A percentile compares a stretch with the other conserved stretches of the same genome.
Evolutionary conservation across 2,888 invertebrate genomes (phyloP).

Genomic region (Parnassius smintheus): DNA sequence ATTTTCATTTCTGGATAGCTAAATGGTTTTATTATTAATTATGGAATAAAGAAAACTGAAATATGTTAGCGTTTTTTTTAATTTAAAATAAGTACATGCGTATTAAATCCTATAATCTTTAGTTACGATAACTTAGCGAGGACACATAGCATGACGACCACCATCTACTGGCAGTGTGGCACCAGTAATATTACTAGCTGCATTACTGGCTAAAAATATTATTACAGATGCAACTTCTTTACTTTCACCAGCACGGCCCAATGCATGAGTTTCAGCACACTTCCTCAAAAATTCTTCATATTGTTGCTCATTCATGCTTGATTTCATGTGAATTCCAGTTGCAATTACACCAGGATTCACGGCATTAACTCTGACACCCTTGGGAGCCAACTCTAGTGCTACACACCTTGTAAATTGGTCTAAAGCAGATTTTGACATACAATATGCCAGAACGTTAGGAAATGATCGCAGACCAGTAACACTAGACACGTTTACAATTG

Average conservation of each 20-base stretch:
- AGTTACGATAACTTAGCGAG: constrained; percentile 74
- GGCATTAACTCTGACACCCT: constrained; percentile 92
- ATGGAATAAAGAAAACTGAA: no score
- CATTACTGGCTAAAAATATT: constrained; percentile 92
- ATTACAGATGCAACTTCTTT: constrained; percentile 94
- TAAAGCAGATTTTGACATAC: constrained; percentile 94
- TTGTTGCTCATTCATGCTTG: constrained; percentile 89
- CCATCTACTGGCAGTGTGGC: constrained; percentile 93
- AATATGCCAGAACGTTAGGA: constrained; percentile 93
- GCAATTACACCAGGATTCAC: constrained; percentile 97
- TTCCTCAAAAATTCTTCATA: constrained; percentile 91
- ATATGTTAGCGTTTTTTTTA: neutral
- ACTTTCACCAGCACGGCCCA: constrained; percentile 91
- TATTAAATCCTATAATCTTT: neutral
- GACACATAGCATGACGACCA: constrained; percentile 93
- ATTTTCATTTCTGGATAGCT: no score
- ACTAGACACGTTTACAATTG: constrained; percentile 96
- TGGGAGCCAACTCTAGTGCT: constrained; percentile 90
- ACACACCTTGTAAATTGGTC: constrained; percentile 96
- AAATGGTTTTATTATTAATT: no score
- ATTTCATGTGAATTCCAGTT: constrained; percentile 91
- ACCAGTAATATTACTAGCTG: constrained; percentile 92
- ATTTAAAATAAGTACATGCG: neutral
- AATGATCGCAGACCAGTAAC: constrained; percentile 94
- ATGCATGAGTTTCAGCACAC: constrained; percentile 91